Conservation (phyloP, 2,888 invertebrate species). For the Heliconius charithonia region DNA sequence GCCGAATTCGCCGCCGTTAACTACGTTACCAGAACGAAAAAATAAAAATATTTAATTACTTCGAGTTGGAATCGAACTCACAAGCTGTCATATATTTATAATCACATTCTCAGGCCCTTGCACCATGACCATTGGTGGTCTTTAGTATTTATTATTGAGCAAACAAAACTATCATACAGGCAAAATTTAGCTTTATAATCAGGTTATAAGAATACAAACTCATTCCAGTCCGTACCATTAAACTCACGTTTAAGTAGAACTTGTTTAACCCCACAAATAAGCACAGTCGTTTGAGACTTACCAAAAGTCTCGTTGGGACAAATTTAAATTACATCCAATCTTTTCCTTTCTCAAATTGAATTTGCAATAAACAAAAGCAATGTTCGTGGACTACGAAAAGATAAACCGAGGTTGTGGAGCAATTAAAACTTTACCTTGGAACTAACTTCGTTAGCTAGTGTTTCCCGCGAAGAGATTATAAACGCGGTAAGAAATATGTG, state of each 20-base stretch:
- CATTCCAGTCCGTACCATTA: background rate
- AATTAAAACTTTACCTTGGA: slow-evolving; percentile 83
- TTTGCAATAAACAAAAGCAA: slow-evolving; percentile 78
- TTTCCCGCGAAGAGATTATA: slow-evolving; percentile 68
- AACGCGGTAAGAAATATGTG: slow-evolving; percentile 72
- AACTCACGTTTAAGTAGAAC: background rate
- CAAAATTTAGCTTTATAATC: background rate
- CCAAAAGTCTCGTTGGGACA: slow-evolving; percentile 28
- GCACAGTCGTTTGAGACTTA: slow-evolving; percentile 4
- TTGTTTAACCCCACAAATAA: slow-evolving; percentile 2
- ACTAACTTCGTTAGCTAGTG: slow-evolving; percentile 80
- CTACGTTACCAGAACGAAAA: no score
- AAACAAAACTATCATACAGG: no score
- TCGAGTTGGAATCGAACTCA: no score
- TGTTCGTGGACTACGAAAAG: slow-evolving; percentile 77
- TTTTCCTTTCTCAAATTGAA: slow-evolving; percentile 67
- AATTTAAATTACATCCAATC: slow-evolving; percentile 36
- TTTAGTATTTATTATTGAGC: no score
- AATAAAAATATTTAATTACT: no score
- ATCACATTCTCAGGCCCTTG: no score
- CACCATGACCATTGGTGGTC: no score
- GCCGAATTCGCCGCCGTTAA: no score
- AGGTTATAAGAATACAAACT: background rate
- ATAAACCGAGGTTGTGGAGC: slow-evolving; percentile 79
- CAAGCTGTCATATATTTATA: no score